Percentiles rank a stretch among this genome's conserved stretches.
phyloP scores from a whole-genome alignment of 2,888 invertebrate species.

The Calameuta filiformis region DNA sequence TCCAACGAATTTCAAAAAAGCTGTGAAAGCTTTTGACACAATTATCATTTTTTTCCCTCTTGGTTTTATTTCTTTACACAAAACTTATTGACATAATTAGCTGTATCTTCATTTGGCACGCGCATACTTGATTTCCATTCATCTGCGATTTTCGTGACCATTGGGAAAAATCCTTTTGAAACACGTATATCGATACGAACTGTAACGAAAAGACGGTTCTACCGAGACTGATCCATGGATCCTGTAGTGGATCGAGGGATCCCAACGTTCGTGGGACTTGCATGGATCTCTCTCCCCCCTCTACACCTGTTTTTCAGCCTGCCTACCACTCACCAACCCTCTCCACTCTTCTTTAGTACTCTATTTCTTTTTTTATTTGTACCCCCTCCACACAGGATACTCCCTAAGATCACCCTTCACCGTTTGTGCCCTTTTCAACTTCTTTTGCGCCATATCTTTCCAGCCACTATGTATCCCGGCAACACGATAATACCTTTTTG shows the following conservation, averaged over 20 bases:
- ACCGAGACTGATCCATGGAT: conserved; percentile 51
- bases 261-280: conserved; percentile 37
- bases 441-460: conserved; percentile 21
- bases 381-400: background rate
- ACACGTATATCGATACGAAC: background rate
- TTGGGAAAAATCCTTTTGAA: conserved; percentile 9
- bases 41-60: background rate
- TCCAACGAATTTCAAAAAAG: background rate
- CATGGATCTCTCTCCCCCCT: conserved; percentile 32
- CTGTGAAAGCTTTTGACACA: background rate
- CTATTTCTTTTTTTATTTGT: background rate
- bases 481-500: background rate
- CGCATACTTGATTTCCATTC: background rate
- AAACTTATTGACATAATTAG: background rate
- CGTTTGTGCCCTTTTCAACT: conserved; percentile 8
- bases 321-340: conserved; percentile 28
- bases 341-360: conserved; percentile 11
- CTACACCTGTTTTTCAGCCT: conserved; percentile 44
- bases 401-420: conserved; percentile 7
- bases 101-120: background rate
- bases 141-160: background rate
- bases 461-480: conserved; percentile 20
- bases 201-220: conserved; percentile 39
- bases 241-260: conserved; percentile 37
- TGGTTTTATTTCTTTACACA: background rate